These are phyloP conservation scores for Cygnus olor DNA, from an alignment of 2,797 vertebrate species.

Conservation along the genomic window DNA sequence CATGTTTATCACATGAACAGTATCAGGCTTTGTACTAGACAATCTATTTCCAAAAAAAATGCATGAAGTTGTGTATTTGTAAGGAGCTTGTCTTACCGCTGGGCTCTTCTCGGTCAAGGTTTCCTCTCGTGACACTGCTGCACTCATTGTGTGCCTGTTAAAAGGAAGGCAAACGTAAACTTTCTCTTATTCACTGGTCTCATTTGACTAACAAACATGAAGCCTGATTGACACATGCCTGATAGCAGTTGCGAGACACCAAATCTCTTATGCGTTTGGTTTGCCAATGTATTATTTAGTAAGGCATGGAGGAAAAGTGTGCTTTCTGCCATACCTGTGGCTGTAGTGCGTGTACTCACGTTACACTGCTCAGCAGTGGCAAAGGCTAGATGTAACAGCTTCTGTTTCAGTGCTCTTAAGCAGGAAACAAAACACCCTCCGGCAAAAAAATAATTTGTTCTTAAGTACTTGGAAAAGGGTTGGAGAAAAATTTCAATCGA, in stretches of 20 bases:
- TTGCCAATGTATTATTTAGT: constrained; percentile 84
- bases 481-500: not conserved
- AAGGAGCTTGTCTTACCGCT: constrained; percentile 77
- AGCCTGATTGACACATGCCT: constrained; percentile 76
- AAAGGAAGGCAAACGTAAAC: constrained; percentile 71
- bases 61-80: constrained; percentile 43
- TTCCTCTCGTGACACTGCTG: constrained; percentile 60
- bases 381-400: constrained; percentile 66
- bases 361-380: constrained; percentile 75
- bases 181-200: constrained; percentile 74
- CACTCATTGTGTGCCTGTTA: constrained; percentile 57
- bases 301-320: constrained; percentile 69
- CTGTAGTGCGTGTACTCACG: constrained; percentile 70
- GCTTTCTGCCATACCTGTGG: constrained; percentile 64
- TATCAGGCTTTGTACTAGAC: constrained; percentile 18
- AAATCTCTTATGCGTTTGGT: constrained; percentile 79
- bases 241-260: constrained; percentile 80
- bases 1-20: constrained; percentile 50
- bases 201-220: constrained; percentile 77
- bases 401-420: constrained; percentile 74
- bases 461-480: constrained; percentile 2
- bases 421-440: constrained; percentile 56
- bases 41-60: constrained; percentile 14
- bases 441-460: constrained; percentile 6
- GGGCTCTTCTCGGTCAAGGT: constrained; percentile 67